Evolutionary conservation across 2,797 vertebrate species (phyloP).

Genomic region (Sebastes itinus): DNA sequence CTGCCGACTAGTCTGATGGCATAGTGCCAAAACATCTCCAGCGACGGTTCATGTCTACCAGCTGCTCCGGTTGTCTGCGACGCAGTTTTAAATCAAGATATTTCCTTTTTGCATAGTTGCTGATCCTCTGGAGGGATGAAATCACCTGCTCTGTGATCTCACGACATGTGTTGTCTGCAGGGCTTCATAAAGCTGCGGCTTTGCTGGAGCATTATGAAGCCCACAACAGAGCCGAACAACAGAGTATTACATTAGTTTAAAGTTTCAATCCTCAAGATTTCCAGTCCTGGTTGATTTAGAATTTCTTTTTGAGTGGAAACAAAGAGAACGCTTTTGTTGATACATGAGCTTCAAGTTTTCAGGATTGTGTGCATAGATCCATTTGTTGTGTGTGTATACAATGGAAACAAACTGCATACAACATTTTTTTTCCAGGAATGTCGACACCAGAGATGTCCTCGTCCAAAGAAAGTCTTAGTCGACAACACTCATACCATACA

Average conservation of each 20-base stretch:
- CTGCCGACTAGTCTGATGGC: conserved; percentile 18
- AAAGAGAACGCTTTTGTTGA: too few species aligned
- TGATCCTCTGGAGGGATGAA: conserved; percentile 27
- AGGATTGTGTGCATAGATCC: too few species aligned
- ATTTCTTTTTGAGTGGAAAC: too few species aligned
- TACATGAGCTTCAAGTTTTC: too few species aligned
- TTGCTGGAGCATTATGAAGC: not conserved
- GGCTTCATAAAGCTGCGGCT: conserved; percentile 1
- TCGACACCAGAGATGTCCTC: too few species aligned
- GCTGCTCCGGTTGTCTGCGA: conserved; percentile 33
- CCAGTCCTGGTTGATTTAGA: too few species aligned
- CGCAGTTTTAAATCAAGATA: conserved; percentile 34
- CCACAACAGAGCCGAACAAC: too few species aligned
- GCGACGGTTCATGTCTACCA: conserved; percentile 17
- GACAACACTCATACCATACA: too few species aligned
- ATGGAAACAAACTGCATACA: rapidly evolving
- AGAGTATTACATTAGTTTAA: not conserved
- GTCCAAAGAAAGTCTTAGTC: too few species aligned
- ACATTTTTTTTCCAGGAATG: too few species aligned
- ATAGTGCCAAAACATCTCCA: conserved; percentile 16
- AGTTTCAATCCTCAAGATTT: too few species aligned
- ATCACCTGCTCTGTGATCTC: conserved; percentile 30
- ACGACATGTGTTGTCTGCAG: not conserved
- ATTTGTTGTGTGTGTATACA: too few species aligned
- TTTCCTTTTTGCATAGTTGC: conserved; percentile 18